Base-by-base conservation (phyloP, 2,113 vertebrate species). In the Indicator indicator region DNA sequence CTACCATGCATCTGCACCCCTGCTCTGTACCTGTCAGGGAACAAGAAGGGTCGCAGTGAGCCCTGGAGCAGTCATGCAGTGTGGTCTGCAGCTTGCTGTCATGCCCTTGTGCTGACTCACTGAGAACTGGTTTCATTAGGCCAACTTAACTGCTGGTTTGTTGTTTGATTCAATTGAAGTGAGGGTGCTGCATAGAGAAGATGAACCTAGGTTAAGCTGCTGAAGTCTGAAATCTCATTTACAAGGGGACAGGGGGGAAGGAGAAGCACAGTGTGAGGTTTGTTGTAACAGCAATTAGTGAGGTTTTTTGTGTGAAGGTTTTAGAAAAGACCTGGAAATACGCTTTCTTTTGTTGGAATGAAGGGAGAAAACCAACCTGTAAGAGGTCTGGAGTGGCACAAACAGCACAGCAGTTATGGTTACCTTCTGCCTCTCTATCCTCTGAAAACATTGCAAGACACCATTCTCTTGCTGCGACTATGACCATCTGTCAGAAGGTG, bases 1-100 rank as follows among this genome's bases (percentile, higher is more conserved):
- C 48, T 46, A 18, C n/a, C 9, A 3, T 7, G 17, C 3, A 8
- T 9, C 58, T 82, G 27, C 9, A 0, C 65, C n/a, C 13, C 7
- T 52, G n/a, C 19, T 63, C 40, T 54, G 4, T 88, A 33, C 11
- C 30, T 70, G 36, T 77, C 18, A 44, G 27, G 48, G 56, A 81
- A 15, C 9, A 64, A 20, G 83, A 42, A 14, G 4, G 2, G 32
- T 68, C 12, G 16, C 38, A 81, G 24, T 26, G 52, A 82, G 26
- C 21, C 15, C 21, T 42, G 48, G 54, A 46, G 59, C 64, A 73
- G 42, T 74, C 24, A 20, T 5, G 3, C 24, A 32, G 4, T 74
- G 8, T 46, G 33, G 16, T 68, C 5, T 71, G 2, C 69, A 42
- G 38, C 27, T 30, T 78, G 26, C 20, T 83, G 0, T 48, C 2